Percentiles rank a stretch among this genome's conserved stretches.
Evolutionary conservation across 2,113 vertebrate genomes (phyloP).

Genomic region (Strix uralensis): DNA sequence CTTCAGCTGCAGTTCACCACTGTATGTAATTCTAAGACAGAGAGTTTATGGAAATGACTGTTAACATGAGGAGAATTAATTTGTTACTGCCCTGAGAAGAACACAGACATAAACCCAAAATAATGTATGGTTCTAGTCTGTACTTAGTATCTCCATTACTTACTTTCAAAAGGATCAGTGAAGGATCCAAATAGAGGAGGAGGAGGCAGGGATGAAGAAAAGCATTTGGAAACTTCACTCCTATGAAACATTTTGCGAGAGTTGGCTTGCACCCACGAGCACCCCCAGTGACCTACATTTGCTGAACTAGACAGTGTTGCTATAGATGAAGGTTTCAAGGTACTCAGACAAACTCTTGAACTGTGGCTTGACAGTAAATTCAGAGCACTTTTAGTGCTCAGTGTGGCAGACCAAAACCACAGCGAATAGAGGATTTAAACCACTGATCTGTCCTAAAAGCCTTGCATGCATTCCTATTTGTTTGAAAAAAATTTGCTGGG

Average conservation of each 20-base stretch:
- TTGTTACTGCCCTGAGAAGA: neutral
- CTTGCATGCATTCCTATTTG: neutral
- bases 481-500: neutral
- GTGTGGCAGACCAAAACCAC: neutral
- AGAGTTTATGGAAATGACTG: neutral
- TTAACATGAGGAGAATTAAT: neutral
- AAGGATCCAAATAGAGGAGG: neutral
- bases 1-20: neutral
- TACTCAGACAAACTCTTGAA: neutral
- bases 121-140: neutral
- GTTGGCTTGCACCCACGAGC: fast-evolving
- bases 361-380: neutral
- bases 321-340: neutral
- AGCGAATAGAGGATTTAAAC: neutral
- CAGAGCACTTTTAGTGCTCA: neutral
- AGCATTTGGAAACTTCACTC: neutral
- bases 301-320: neutral
- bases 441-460: neutral
- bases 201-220: neutral
- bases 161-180: neutral
- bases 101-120: neutral
- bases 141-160: neutral
- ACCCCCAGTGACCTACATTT: fast-evolving
- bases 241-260: neutral
- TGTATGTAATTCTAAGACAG: neutral